phyloP scores from a whole-genome alignment of 2,113 vertebrate species.

The Octodon degus region DNA sequence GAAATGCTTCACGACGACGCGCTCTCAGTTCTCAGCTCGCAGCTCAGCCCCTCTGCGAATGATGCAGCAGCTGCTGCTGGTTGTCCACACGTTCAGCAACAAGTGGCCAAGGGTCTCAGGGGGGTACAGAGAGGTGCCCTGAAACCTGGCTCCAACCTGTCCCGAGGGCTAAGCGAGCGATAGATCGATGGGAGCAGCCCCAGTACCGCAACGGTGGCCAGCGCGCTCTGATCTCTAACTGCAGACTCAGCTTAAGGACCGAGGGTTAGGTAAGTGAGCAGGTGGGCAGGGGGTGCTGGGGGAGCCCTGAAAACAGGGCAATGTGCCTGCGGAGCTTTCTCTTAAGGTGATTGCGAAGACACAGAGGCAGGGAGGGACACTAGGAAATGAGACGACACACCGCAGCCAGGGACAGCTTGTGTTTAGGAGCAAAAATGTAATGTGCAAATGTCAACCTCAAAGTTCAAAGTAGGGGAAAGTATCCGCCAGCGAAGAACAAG shows the following conservation, averaged over 20 bases:
- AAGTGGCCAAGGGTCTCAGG: background rate
- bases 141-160: background rate
- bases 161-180: background rate
- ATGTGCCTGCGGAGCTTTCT: background rate
- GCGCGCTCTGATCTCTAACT: background rate
- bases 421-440: background rate
- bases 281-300: background rate
- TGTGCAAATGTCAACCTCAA: background rate
- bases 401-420: background rate
- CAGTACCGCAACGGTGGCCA: background rate
- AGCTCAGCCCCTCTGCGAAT: background rate
- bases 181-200: background rate
- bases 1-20: background rate
- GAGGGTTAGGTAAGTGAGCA: background rate
- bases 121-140: background rate
- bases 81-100: background rate
- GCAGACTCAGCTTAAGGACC: background rate
- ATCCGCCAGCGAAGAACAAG: background rate
- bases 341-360: background rate
- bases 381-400: background rate
- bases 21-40: background rate
- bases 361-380: background rate
- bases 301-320: background rate
- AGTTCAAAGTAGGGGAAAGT: background rate
- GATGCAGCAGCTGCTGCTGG: background rate